Base-by-base conservation (phyloP, 2,888 invertebrate species). In the Allacma fusca region DNA sequence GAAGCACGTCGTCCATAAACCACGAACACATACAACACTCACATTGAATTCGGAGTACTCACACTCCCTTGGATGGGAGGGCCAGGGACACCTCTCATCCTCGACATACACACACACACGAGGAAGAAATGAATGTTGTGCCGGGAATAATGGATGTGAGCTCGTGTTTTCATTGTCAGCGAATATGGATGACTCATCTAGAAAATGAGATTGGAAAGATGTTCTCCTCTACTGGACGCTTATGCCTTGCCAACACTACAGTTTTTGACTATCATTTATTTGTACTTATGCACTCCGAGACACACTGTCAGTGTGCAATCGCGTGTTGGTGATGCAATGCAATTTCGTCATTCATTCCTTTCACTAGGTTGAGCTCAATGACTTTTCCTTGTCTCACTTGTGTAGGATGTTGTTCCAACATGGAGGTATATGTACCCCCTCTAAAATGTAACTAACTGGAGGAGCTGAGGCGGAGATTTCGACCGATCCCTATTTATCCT, bases 121-220 rank as follows among this genome's bases (percentile, higher is more conserved):
- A 12, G 65, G 28, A 23, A 67, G 44, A 50, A 43, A 59, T 75
- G 50, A 44, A 67, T 34, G 24, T 59, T 69, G 59, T 69, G 69
- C 62, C n/a, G 13, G 59, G 77, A 77, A 77, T 77, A 77, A 77
- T 77, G 71, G 77, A 72, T 77, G 77, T 72, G 71, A 71, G 71
- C 67, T 77, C 72, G 28, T 77, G 72, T 72, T 71, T 77, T 72
- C 77, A 77, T 77, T 77, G 77, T 77, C 67, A 72, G 77, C 67
- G 28, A 71, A 71, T 76, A 76, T 78, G 78, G 78, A 78, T 78
- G 78, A 78, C 65, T 78, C 78, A 78, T 76, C 75, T 76, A 75
- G 75, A 74, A 78, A 76, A 78, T 75, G 78, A 78, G 78, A 78
- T 78, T 78, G 78, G 78, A 78, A 78, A 78, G 75, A 78, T 78